phyloP scores from a whole-genome alignment of 2,888 invertebrate genomes.

The Caenorhabditis uteleia region DNA sequence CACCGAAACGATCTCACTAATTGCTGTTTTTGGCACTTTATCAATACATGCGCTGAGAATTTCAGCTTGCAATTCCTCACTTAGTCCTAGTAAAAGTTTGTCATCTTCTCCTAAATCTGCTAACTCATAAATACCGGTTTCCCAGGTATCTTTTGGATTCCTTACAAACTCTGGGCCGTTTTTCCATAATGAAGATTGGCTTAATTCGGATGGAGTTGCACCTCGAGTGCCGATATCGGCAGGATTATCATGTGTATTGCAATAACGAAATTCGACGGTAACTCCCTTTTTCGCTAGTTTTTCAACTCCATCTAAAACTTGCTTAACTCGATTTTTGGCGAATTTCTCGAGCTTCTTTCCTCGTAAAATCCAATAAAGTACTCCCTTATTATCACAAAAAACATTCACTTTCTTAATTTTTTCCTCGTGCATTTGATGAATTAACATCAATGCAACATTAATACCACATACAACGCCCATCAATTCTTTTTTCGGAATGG shows the following conservation, averaged over 20 bases:
- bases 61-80: too few species aligned
- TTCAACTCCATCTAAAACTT: neutral
- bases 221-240: conserved; percentile 14
- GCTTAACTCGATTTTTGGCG: conserved; percentile 7
- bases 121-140: too few species aligned
- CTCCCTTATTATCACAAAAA: conserved; percentile 1
- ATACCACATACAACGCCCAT: conserved; percentile 1
- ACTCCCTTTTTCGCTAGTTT: neutral
- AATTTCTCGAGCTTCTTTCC: neutral
- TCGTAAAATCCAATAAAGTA: conserved; percentile 1
- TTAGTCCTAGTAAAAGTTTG: too few species aligned
- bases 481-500: conserved; percentile 13
- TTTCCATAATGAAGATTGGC: too few species aligned
- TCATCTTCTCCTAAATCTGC: too few species aligned
- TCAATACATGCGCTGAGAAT: too few species aligned
- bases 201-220: too few species aligned
- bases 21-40: too few species aligned
- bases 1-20: too few species aligned
- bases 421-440: neutral
- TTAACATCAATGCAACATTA: neutral
- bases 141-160: neutral
- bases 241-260: conserved; percentile 8
- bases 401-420: neutral
- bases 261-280: neutral
- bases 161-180: too few species aligned